Evolutionary conservation across 2,797 vertebrate genomes (phyloP), one percentile per base, ranked within the genome.

Genomic region (Mormyrops attenuatus): DNA sequence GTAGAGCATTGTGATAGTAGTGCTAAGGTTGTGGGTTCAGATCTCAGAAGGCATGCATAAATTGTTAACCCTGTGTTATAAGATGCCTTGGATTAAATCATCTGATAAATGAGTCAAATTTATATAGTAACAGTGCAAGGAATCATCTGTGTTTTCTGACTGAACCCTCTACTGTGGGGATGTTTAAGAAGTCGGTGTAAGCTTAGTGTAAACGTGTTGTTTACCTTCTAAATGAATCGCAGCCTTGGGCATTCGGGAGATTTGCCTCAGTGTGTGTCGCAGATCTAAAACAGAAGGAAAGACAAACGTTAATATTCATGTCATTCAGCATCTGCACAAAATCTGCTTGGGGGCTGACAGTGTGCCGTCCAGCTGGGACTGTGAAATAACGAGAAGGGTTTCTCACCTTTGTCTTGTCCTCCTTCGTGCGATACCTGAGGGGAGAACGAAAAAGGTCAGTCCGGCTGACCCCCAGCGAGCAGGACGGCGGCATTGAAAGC

Each of bases 221-320:
- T 94, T 93, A 96, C 96, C 96, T 92, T 92, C 87, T 90, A 96
- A 90, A 92, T 96, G 95, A 92, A 96, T 96, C 80, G 95, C 95
- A 0, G 92, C 94, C 90, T 94, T 94, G 0, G 89, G 80, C 0
- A 91, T 91, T 7, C 89, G 91, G 90, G 93, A 93, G 77, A 94
- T 90, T 17, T 95, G 92, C 26, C 95, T 95, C 89, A 95, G 9
- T 0, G 90, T 88, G 86, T 92, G 94, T 41, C 53, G 92, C 8
- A 95, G 69, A 60, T 89, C 96, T 96, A 92, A 0, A 91, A 52
- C 85, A 57, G 22, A 41, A 89, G 15, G 30, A 7, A 88, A 49
- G n/a, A 88, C 4, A 52, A 20, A 80, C 8, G 22, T 22, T 7
- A 22, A 26, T 47, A 20, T 41, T 90, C 30, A 20, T 49, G 30